Conservation (phyloP, 92 coral and sea anemone genomes). For the Parazoanthus darwini region DNA sequence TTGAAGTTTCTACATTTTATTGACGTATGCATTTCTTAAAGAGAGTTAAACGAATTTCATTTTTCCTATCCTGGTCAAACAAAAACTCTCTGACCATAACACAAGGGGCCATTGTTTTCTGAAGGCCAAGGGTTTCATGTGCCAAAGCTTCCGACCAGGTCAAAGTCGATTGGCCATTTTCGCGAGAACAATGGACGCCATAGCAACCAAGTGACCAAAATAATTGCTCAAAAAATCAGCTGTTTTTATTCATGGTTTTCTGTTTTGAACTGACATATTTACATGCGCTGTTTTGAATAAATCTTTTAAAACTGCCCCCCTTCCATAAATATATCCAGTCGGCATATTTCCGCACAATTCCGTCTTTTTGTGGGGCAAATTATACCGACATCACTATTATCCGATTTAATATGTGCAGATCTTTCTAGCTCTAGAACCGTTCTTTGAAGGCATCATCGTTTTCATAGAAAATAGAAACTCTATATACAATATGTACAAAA, state of each 20-base stretch:
- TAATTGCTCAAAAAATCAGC: conserved; percentile 46
- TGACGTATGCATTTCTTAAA: not conserved
- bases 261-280: conserved; percentile 26
- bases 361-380: conserved; percentile 6
- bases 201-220: conserved; percentile 72
- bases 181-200: conserved; percentile 64
- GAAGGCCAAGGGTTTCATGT: conserved; percentile 25
- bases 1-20: no score
- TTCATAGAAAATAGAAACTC: conserved; percentile 35
- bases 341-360: conserved; percentile 4
- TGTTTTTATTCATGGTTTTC: conserved; percentile 34
- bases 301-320: not conserved
- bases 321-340: conserved; percentile 29
- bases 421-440: conserved; percentile 22
- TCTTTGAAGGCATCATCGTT: conserved; percentile 39
- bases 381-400: not conserved
- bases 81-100: conserved; percentile 25
- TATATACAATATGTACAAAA: conserved; percentile 24
- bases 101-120: conserved; percentile 30
- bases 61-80: conserved; percentile 2
- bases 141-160: conserved; percentile 22
- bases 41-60: conserved; percentile 1
- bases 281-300: conserved; percentile 27
- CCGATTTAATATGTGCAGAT: not conserved
- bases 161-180: conserved; percentile 41